These are phyloP conservation scores for Entosphenus tridentatus DNA, from an alignment of 2,113 vertebrate species.

Conservation along the genomic window DNA sequence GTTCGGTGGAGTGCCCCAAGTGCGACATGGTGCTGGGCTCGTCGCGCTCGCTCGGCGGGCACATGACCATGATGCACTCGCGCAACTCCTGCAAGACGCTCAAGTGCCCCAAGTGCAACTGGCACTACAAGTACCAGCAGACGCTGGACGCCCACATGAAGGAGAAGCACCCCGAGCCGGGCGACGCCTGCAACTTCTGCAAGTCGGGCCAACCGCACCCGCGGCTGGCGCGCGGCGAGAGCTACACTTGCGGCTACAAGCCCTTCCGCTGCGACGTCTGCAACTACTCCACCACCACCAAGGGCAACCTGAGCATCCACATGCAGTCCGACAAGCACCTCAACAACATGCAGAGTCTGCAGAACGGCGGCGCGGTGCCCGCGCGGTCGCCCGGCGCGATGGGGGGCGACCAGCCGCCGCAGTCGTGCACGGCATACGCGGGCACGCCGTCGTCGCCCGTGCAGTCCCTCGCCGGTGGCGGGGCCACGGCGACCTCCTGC, in stretches of 20 bases:
- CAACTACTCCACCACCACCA: constrained; percentile 98
- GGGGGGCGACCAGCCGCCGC: too few relatives aligned
- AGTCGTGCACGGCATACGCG: constrained; percentile 16
- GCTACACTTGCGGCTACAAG: constrained; percentile 97
- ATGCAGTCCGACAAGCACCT: constrained; percentile 99
- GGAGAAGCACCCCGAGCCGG: constrained; percentile 93
- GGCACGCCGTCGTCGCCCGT: constrained; percentile 67
- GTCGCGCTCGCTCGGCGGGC: constrained; percentile 80
- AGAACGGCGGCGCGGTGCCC: constrained; percentile 41
- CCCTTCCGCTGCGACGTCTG: constrained; percentile 98
- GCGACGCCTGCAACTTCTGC: constrained; percentile 73
- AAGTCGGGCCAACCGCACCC: constrained; percentile 84
- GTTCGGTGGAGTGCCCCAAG: constrained; percentile 69
- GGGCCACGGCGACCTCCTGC: constrained; percentile 36
- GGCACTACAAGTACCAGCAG: constrained; percentile 99
- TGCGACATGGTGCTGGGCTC: constrained; percentile 92
- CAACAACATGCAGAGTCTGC: constrained; percentile 98
- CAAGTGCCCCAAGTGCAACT: constrained; percentile 99
- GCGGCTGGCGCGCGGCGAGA: constrained; percentile 82
- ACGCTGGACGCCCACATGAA: constrained; percentile 99
- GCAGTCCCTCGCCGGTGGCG: constrained; percentile 35
- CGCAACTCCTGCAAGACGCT: constrained; percentile 98
- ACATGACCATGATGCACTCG: constrained; percentile 99
- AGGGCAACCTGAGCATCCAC: constrained; percentile 99
- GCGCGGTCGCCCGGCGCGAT: not conserved